These are phyloP conservation scores for Epinotia nisella DNA, from an alignment of 2,888 invertebrate genomes.

Conservation along the genomic window DNA sequence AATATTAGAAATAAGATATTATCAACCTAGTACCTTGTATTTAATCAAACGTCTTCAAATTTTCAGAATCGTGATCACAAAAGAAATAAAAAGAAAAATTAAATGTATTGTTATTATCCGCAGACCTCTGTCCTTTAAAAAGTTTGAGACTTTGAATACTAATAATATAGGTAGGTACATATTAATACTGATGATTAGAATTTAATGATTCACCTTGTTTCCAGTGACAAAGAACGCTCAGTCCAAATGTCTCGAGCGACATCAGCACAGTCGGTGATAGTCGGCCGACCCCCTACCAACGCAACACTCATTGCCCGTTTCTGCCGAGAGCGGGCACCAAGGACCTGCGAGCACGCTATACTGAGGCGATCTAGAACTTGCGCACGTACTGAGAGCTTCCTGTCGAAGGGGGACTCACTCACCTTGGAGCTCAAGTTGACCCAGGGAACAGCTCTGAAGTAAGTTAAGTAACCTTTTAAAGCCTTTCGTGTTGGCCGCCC, in stretches of 20 bases:
- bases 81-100: no score
- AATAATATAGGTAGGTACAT: no score
- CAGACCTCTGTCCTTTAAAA: no score
- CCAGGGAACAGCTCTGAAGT: slow-evolving; percentile 94
- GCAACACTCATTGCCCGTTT: slow-evolving; percentile 92
- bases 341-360: slow-evolving; percentile 93
- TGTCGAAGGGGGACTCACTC: slow-evolving; percentile 91
- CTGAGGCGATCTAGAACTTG: slow-evolving; percentile 89
- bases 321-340: slow-evolving; percentile 92
- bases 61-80: no score
- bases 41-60: no score
- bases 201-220: slow-evolving; percentile 49
- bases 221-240: slow-evolving; percentile 79
- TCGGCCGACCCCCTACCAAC: slow-evolving; percentile 87
- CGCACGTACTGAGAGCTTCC: slow-evolving; percentile 91
- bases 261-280: slow-evolving; percentile 78
- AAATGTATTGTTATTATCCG: no score
- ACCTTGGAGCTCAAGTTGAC: slow-evolving; percentile 91
- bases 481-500: not conserved
- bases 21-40: no score
- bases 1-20: no score
- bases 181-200: no score
- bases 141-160: no score
- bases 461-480: slow-evolving; percentile 57
- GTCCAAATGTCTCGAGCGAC: slow-evolving; percentile 81